Evolutionary conservation across 2,113 vertebrate genomes (phyloP).

Genomic region (Myiozetetes cayanensis): DNA sequence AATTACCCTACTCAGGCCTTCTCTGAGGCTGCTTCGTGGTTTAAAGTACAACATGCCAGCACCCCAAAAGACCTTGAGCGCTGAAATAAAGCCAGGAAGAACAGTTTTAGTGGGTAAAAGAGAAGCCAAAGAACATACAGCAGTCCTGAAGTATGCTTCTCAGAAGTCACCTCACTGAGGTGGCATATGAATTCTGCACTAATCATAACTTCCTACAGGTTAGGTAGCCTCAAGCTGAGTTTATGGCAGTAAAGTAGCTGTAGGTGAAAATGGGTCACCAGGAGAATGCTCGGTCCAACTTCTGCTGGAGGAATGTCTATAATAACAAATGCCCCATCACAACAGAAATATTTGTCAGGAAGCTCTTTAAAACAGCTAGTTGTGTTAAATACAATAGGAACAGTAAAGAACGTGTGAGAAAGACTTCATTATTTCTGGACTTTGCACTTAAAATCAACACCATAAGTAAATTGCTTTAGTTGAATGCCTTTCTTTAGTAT

Average conservation of each 20-base stretch:
- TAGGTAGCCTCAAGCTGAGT: background rate
- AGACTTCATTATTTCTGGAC: background rate
- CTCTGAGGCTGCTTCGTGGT: background rate
- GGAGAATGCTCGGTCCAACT: background rate
- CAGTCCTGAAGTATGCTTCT: background rate
- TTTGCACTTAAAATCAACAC: background rate
- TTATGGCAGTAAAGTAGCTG: background rate
- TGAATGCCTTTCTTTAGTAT: background rate
- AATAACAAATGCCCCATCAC: slow-evolving; percentile 12
- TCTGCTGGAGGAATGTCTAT: background rate
- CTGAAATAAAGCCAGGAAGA: background rate
- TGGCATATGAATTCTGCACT: background rate
- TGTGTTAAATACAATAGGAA: background rate
- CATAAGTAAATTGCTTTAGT: background rate
- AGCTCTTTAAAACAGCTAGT: background rate
- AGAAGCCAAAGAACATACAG: slow-evolving; percentile 8
- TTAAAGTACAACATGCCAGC: background rate
- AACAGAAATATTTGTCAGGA: slow-evolving; percentile 51
- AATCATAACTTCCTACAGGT: background rate
- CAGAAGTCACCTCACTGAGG: background rate
- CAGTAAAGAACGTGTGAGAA: background rate
- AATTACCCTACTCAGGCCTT: background rate
- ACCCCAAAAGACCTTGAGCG: background rate
- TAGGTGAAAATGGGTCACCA: slow-evolving; percentile 4
- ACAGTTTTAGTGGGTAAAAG: background rate